A percentile compares a stretch with the other conserved stretches of the same genome.
Conservation (phyloP, 2,113 vertebrate genomes). For the Corythaeola cristata region DNA sequence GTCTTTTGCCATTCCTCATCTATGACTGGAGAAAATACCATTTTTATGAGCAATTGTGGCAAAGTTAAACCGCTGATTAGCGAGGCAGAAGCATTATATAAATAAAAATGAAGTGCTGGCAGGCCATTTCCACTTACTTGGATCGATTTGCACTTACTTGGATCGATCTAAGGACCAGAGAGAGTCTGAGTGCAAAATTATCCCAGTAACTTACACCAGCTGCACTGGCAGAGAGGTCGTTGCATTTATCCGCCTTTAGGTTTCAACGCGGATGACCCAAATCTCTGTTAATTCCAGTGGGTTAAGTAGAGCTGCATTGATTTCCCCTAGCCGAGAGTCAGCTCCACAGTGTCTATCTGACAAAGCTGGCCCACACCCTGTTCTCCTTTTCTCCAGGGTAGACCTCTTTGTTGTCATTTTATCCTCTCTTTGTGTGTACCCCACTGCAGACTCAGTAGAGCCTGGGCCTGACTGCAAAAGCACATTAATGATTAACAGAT, state of each 20-base stretch:
- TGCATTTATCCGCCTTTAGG: background rate
- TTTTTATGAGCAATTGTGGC: background rate
- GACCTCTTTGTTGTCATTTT: background rate
- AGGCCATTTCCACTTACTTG: slow-evolving; percentile 6
- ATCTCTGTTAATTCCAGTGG: background rate
- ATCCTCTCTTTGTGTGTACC: background rate
- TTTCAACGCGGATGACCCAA: background rate
- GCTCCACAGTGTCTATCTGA: background rate
- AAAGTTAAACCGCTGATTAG: background rate
- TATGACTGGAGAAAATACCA: slow-evolving; percentile 80
- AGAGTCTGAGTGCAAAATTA: slow-evolving; percentile 5
- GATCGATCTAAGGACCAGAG: background rate
- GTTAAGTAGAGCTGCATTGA: background rate
- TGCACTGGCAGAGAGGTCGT: background rate
- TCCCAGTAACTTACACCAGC: slow-evolving; percentile 9
- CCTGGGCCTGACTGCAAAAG: background rate
- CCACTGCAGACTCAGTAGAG: accelerated
- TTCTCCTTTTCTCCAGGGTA: background rate
- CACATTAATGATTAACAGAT: slow-evolving; percentile 29
- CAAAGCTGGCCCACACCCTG: background rate
- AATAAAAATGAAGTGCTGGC: slow-evolving; percentile 11
- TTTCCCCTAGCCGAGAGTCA: background rate
- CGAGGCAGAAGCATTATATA: background rate
- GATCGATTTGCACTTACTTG: background rate
- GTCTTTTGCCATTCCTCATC: slow-evolving; percentile 97